phyloP scores from a whole-genome alignment of 1,140 invertebrate species.

The Saccostrea glomerata region DNA sequence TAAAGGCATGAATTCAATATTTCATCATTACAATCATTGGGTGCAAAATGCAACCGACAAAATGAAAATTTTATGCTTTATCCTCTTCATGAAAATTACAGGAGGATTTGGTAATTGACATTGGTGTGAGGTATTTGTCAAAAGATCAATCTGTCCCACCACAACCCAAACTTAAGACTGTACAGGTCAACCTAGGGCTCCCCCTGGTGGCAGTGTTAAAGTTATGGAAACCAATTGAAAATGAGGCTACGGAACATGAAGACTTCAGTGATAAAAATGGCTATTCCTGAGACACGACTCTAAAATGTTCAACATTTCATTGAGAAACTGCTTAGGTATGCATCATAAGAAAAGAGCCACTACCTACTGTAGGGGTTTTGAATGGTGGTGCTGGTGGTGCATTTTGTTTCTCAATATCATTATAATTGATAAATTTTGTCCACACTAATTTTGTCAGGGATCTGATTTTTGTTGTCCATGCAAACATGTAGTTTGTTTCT shows the following conservation, averaged over 20 bases:
- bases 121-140: neutral
- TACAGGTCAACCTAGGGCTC: slow-evolving; percentile 57
- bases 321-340: neutral
- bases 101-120: slow-evolving; percentile 2
- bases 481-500: neutral
- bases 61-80: too few relatives aligned
- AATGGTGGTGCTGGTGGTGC: neutral
- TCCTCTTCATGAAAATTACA: neutral
- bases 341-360: neutral
- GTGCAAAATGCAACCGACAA: too few relatives aligned
- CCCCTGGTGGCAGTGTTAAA: slow-evolving; percentile 64
- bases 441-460: slow-evolving; percentile 14
- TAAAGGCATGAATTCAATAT: too few relatives aligned
- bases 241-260: slow-evolving; percentile 56
- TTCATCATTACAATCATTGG: too few relatives aligned
- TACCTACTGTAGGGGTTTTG: neutral
- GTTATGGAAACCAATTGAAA: slow-evolving; percentile 56
- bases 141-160: neutral
- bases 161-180: slow-evolving; percentile 23
- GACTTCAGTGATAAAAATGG: slow-evolving; percentile 48
- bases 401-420: neutral
- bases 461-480: neutral
- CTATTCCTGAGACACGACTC: neutral
- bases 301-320: neutral
- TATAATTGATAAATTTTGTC: neutral